These are phyloP conservation scores for Numenius phaeopus DNA, from an alignment of 2,797 vertebrate species.

Conservation along the genomic window DNA sequence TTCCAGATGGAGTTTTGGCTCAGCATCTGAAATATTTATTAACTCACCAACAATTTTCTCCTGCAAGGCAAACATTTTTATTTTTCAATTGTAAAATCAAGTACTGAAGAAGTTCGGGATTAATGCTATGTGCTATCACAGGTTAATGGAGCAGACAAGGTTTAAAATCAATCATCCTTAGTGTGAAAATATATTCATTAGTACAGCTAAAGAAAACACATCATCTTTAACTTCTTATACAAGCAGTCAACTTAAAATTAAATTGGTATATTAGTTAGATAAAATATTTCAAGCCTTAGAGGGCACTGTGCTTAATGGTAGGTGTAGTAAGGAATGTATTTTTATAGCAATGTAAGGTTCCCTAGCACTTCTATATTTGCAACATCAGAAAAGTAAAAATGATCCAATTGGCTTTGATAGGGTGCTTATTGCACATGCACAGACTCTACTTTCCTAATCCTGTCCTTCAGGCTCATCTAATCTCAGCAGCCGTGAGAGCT, in stretches of 20 bases:
- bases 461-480: neutral
- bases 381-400: neutral
- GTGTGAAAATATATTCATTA: neutral
- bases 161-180: neutral
- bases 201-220: neutral
- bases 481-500: neutral
- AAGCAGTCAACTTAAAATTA: neutral
- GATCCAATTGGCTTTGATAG: neutral
- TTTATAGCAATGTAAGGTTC: neutral
- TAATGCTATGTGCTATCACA: neutral
- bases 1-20: slow-evolving; percentile 34
- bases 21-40: slow-evolving; percentile 38
- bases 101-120: neutral
- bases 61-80: neutral
- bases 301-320: neutral
- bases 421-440: neutral
- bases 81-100: neutral
- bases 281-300: slow-evolving; percentile 11
- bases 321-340: neutral
- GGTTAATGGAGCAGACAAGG: neutral
- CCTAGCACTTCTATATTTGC: neutral
- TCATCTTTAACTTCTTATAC: neutral
- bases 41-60: neutral
- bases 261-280: neutral
- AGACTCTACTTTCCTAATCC: neutral